Conservation (phyloP, 37 sponge, comb jelly and placozoan genomes). For the Beroe forskalii region DNA sequence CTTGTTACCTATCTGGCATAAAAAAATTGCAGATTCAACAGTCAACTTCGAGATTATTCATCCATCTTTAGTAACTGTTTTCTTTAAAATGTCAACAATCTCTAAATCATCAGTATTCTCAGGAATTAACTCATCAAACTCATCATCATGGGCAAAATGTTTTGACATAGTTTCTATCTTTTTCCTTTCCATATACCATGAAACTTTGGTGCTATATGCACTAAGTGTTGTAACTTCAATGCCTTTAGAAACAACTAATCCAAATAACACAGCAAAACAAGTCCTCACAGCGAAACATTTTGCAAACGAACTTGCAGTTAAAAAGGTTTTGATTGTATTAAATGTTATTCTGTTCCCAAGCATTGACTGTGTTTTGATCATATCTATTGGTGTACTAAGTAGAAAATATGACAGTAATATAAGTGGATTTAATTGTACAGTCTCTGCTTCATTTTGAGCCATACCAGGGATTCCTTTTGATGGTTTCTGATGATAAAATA, state of each 20-base stretch:
- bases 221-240: background rate
- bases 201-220: background rate
- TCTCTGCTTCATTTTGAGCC: background rate
- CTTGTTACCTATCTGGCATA: too few relatives aligned
- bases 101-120: background rate
- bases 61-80: background rate
- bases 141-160: constrained; percentile 9
- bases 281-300: background rate
- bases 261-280: background rate
- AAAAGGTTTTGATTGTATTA: background rate
- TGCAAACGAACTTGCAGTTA: background rate
- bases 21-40: too few relatives aligned
- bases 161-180: background rate
- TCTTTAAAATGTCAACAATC: background rate
- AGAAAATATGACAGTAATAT: background rate
- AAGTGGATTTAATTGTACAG: background rate
- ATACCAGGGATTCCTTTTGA: background rate
- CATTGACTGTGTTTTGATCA: constrained; percentile 39
- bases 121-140: constrained; percentile 35
- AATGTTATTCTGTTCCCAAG: constrained; percentile 20
- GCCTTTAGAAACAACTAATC: background rate
- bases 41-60: too few relatives aligned
- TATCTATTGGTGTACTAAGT: constrained; percentile 13
- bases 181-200: background rate
- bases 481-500: background rate